Base-by-base conservation (phyloP, 2,113 vertebrate genomes). In the Podarcis cretensis region DNA sequence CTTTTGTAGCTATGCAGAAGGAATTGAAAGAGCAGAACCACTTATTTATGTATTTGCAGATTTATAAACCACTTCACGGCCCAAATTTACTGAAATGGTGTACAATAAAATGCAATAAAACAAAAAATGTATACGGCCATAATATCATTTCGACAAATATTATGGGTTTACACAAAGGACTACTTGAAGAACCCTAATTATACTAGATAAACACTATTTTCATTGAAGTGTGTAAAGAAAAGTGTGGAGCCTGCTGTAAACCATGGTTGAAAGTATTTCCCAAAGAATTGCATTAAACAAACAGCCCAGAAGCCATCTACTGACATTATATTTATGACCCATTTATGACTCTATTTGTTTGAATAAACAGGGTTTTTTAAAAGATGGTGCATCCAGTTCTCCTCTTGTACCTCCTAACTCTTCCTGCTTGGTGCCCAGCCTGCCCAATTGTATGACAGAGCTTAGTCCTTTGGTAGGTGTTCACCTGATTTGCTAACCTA, bases 401-500 rank as follows among this genome's bases (percentile, higher is more conserved):
- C 16, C 59, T 20, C 59, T 63, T 63, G 8, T 20, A 20, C 8
- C 68, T 23, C 21, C 25, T 68, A 27, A 69, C 9, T 30, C 69
- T 71, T 71, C 25, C 69, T 69, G 6, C 27, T 21, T 69, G 20
- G 21, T 23, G 23, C 68, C 37, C 76, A 48, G 76, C 21, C 40
- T 30, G 18, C 20, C 43, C 73, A 69, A 27, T 13, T 27, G 18
- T 27, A n/a, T 13, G 40, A 48, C 4, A 30, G 23, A 40, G 25
- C 37, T 27, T 83, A 32, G 5, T 87, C 32, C 12, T 20, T 30
- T 57, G 1, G 0, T 68, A 90, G 37, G 23, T 83, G 87, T 43
- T 66, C 43, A 0, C 12, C 89, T 93, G 87, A 89, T 87, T 89
- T 48, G 40, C 32, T 93, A 79, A 90, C 88, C 87, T 89, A 32